Conservation (phyloP, 2,888 invertebrate species). For the Atrina japonica region DNA sequence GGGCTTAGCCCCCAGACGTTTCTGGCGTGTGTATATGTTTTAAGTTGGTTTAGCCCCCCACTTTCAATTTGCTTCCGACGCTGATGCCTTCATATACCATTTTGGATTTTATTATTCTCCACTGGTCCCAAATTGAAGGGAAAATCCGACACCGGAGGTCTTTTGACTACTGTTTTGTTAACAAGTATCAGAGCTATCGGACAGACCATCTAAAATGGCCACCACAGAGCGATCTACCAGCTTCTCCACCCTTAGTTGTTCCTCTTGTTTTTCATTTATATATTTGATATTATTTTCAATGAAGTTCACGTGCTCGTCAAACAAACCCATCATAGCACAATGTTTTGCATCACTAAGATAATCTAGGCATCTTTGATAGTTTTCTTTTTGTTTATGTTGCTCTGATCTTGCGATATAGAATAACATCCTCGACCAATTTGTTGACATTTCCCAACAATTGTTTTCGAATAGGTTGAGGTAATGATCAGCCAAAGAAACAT, state of each 20-base stretch:
- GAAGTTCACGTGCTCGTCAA: constrained; percentile 27
- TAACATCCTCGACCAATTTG: constrained; percentile 42
- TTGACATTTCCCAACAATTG: constrained; percentile 36
- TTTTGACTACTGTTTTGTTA: no score
- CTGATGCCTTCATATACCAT: no score
- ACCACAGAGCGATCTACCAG: no score
- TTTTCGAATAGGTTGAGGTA: constrained; percentile 42
- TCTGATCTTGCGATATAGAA: constrained; percentile 38
- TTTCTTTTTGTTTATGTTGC: constrained; percentile 34
- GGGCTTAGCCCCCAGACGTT: no score
- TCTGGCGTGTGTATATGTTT: no score
- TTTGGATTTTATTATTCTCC: no score
- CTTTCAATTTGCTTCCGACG: no score
- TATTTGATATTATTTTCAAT: constrained; percentile 19
- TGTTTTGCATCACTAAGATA: constrained; percentile 24
- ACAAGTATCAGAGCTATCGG: no score
- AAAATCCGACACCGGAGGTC: no score
- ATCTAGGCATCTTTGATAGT: constrained; percentile 28
- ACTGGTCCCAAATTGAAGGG: no score
- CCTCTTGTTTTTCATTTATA: constrained; percentile 3
- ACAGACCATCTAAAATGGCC: no score
- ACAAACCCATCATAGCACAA: constrained; percentile 16
- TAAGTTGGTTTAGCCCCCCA: no score
- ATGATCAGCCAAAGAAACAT: constrained; percentile 23
- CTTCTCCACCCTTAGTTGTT: background rate